phyloP scores from a whole-genome alignment of 2,113 vertebrate genomes.

The Tylochromis polylepis region DNA sequence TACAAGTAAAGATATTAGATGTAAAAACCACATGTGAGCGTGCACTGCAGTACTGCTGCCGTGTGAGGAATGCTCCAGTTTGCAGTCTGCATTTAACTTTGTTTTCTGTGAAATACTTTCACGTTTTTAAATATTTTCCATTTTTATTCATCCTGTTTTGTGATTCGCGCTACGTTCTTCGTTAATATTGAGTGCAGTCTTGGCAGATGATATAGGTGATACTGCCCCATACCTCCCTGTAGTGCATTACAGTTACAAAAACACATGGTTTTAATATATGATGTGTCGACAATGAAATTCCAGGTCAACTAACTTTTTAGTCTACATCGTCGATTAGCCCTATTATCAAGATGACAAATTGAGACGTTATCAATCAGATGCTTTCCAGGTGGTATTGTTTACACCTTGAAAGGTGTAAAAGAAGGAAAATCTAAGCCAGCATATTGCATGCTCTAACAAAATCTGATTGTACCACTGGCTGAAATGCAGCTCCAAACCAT shows the following conservation, averaged over 20 bases:
- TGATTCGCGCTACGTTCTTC: background rate
- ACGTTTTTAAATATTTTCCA: no score
- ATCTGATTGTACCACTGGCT: no score
- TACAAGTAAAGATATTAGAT: background rate
- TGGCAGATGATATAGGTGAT: background rate
- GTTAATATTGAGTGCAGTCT: background rate
- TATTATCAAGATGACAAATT: background rate
- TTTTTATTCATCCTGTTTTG: background rate
- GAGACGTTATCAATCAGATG: background rate
- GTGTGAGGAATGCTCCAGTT: background rate
- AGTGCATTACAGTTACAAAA: background rate
- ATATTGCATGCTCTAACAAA: no score
- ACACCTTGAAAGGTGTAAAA: no score
- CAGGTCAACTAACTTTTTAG: background rate
- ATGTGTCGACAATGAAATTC: background rate
- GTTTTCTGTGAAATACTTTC: no score
- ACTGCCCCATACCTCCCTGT: background rate
- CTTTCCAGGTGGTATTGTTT: no score
- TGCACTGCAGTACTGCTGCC: background rate
- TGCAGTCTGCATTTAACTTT: background rate
- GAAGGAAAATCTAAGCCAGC: no score
- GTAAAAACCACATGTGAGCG: fast-evolving
- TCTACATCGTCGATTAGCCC: background rate
- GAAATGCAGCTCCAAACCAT: no score
- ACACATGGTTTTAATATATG: background rate